Base-by-base conservation (phyloP, 2,113 vertebrate genomes). In the Pluvianellus socialis region DNA sequence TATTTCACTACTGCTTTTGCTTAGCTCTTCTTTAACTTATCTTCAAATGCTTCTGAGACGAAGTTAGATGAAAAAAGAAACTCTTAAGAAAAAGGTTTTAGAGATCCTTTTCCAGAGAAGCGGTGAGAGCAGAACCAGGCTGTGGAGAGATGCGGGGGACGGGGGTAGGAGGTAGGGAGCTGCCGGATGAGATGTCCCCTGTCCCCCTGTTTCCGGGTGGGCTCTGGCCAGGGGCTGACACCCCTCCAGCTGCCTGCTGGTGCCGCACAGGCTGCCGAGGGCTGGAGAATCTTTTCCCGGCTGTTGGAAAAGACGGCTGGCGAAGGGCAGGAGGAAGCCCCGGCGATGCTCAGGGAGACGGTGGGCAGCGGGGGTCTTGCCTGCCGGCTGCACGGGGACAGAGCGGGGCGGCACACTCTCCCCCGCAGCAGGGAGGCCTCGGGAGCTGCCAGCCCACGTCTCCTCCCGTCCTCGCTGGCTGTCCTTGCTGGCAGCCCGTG, bases 271-370 rank as follows among this genome's bases (percentile, higher is more conserved):
- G 38, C 19, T 81, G 52, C 35, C 7, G 14, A 26, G 87, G 32
- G 52, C 72, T 47, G 24, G 55, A 47, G 71, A 62, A n/a, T 20
- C 53, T 24, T 38, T 24, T 65, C 14, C 28, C 35, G 26, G 32
- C 33, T 15, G 4, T 50, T 52, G 52, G 53, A 27, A 59, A 67
- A 45, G 20, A 3, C 6, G 1, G 5, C 26, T 7, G 38, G 35
- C 0, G 2, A 61, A 61, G 58, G 3, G 4, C 58, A 23, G 33
- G 56, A 12, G 32, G 56, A 33, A 61, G n/a, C 59, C 23, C n/a
- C n/a, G 7, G n/a, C 3, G 12, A 27, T 47, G 62, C 40, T 28
- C 1, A 1, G 40, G 79, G 23, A 17, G 27, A 5, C 0, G 4
- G 19, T 28, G 40, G 62, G 28, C 45, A 61, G 22, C 1, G 5